A percentile compares a stretch with the other conserved stretches of the same genome.
These are phyloP conservation scores for Echinops telfairi DNA, from an alignment of 2,113 vertebrate genomes.

Conservation along the genomic window DNA sequence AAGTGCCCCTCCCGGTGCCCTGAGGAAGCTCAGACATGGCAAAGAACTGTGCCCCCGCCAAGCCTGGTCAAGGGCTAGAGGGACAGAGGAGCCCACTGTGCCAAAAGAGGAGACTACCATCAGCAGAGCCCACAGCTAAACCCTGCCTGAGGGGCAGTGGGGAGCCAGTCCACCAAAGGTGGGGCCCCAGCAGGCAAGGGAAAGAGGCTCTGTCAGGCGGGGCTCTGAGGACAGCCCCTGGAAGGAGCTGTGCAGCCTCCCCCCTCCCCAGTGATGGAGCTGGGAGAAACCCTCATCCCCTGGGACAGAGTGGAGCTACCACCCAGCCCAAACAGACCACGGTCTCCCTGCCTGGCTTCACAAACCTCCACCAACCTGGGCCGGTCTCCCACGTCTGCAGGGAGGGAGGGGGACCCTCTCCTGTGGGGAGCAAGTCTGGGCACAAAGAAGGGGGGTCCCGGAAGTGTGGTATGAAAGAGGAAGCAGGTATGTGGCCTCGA, in stretches of 20 bases:
- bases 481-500: background rate
- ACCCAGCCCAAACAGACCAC: background rate
- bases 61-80: background rate
- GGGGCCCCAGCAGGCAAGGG: accelerated
- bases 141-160: background rate
- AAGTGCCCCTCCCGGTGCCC: background rate
- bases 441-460: too few species aligned
- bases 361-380: too few species aligned
- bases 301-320: background rate
- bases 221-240: background rate
- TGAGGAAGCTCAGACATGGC: background rate
- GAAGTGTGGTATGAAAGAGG: background rate
- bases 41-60: background rate
- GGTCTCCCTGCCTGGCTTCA: background rate
- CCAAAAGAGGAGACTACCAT: background rate
- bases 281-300: background rate
- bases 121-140: background rate
- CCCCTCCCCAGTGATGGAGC: background rate
- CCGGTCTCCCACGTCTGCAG: background rate
- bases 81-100: background rate
- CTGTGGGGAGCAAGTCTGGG: background rate
- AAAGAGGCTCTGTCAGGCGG: background rate
- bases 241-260: background rate
- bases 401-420: background rate
- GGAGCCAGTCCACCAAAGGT: background rate